phyloP scores from a whole-genome alignment of 92 coral and sea anemone genomes.

The Isaurus tuberculatus region DNA sequence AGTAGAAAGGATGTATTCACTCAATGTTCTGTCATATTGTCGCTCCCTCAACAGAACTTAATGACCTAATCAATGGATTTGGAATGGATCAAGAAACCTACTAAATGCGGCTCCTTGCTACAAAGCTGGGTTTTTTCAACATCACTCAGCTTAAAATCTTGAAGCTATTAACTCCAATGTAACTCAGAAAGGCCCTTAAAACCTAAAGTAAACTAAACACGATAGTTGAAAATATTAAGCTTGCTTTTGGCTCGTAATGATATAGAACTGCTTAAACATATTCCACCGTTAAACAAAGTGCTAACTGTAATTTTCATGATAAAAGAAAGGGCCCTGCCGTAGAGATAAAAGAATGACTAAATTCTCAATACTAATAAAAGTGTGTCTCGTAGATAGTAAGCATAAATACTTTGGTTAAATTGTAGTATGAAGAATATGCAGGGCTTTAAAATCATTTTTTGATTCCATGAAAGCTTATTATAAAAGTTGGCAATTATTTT shows the following conservation, averaged over 20 bases:
- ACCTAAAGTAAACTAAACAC: constrained; percentile 31
- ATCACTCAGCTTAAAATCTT: constrained; percentile 38
- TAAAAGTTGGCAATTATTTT: background rate
- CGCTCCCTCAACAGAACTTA: constrained; percentile 50
- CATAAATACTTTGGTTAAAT: background rate
- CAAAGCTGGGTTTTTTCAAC: constrained; percentile 31
- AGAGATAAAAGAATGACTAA: background rate
- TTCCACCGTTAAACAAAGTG: background rate
- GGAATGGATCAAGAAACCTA: constrained; percentile 51
- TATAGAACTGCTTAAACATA: constrained; percentile 4
- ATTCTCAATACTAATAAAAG: background rate
- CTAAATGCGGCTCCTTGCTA: constrained; percentile 52
- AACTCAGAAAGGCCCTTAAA: constrained; percentile 10
- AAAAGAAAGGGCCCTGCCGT: background rate
- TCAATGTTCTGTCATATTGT: constrained; percentile 42
- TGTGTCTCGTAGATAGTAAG: background rate
- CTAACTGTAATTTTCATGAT: background rate
- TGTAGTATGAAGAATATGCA: constrained; percentile 23
- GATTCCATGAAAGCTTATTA: background rate
- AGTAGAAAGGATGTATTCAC: constrained; percentile 16
- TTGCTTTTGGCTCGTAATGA: background rate
- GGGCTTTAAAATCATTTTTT: constrained; percentile 21
- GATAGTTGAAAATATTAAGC: background rate
- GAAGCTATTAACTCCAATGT: constrained; percentile 38
- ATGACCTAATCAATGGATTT: constrained; percentile 42